A percentile compares a stretch with the other conserved stretches of the same genome.
phyloP scores from a whole-genome alignment of 1,140 invertebrate species.

The Dendroctonus valens region DNA sequence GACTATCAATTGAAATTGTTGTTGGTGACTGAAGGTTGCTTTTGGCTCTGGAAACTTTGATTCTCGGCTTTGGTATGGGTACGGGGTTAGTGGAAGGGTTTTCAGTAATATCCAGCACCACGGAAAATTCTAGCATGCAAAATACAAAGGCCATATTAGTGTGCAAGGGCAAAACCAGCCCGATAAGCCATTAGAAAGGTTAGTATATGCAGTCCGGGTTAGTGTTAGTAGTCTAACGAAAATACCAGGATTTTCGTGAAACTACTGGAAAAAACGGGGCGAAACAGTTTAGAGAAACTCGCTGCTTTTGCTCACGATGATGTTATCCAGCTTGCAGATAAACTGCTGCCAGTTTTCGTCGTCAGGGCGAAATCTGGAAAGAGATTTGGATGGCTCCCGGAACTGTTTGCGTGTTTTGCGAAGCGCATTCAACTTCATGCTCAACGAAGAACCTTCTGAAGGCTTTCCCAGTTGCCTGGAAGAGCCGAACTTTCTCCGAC shows the following conservation, averaged over 20 bases:
- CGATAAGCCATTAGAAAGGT: too few relatives aligned
- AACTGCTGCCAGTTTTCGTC: slow-evolving; percentile 41
- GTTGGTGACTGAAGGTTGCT: too few relatives aligned
- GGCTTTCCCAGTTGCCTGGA: slow-evolving; percentile 19
- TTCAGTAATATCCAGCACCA: slow-evolving; percentile 35
- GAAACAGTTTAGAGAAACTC: slow-evolving; percentile 27
- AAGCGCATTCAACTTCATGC: neutral
- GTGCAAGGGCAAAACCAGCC: slow-evolving; percentile 20
- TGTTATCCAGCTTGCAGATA: slow-evolving; percentile 39
- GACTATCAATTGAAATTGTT: too few relatives aligned
- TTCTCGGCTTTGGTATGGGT: slow-evolving; percentile 37
- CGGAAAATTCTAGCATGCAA: slow-evolving; percentile 46
- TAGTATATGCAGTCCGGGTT: too few relatives aligned
- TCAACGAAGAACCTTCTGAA: neutral
- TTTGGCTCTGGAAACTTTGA: too few relatives aligned
- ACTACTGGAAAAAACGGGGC: too few relatives aligned
- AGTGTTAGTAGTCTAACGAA: too few relatives aligned
- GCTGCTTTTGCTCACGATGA: slow-evolving; percentile 35
- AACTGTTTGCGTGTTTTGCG: neutral
- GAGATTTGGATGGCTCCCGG: neutral
- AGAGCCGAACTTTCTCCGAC: slow-evolving; percentile 13
- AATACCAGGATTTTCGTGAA: too few relatives aligned
- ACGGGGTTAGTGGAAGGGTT: slow-evolving; percentile 36
- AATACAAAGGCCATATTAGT: slow-evolving; percentile 44
- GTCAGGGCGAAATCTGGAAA: neutral